Conservation (phyloP, 1,140 invertebrate genomes). For the Luehdorfia chinensis region DNA sequence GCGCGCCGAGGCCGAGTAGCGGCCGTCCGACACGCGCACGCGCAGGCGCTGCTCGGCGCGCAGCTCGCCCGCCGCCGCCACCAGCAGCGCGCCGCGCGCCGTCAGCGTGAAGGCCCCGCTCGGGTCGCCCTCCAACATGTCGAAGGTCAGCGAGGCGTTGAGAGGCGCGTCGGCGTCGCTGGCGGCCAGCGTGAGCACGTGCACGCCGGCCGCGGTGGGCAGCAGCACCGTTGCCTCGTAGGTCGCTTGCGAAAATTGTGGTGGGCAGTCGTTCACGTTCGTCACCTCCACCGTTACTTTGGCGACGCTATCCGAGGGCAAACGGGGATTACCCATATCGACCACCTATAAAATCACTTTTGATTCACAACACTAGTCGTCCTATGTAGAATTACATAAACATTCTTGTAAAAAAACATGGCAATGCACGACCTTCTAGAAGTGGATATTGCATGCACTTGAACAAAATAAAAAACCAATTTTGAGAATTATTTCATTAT, state of each 20-base stretch:
- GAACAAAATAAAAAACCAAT: no score
- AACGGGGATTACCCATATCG: slow-evolving; percentile 89
- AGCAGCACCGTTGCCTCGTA: slow-evolving; percentile 89
- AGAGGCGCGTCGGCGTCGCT: slow-evolving; percentile 85
- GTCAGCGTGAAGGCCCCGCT: slow-evolving; percentile 89
- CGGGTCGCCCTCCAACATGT: slow-evolving; percentile 90
- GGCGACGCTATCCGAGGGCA: slow-evolving; percentile 86
- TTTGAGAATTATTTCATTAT: no score
- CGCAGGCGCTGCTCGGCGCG: slow-evolving; percentile 79
- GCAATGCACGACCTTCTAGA: no score
- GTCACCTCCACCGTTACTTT: slow-evolving; percentile 85
- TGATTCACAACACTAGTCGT: no score
- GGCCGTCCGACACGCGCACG: slow-evolving; percentile 86
- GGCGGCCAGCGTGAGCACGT: slow-evolving; percentile 83
- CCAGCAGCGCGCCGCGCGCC: slow-evolving; percentile 82
- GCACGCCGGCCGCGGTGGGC: slow-evolving; percentile 87
- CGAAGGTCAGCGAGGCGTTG: slow-evolving; percentile 82
- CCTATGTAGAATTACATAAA: no score
- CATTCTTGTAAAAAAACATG: no score
- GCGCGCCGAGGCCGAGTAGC: slow-evolving; percentile 82
- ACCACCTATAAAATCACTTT: slow-evolving; percentile 82
- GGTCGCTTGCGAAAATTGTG: slow-evolving; percentile 82
- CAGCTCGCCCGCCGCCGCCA: slow-evolving; percentile 49
- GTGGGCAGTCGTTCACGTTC: slow-evolving; percentile 93
- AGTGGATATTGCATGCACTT: no score